Evolutionary conservation across 2,113 vertebrate species (phyloP), one percentile per base, ranked within the genome.

Genomic region (Glaucidium brasilianum): DNA sequence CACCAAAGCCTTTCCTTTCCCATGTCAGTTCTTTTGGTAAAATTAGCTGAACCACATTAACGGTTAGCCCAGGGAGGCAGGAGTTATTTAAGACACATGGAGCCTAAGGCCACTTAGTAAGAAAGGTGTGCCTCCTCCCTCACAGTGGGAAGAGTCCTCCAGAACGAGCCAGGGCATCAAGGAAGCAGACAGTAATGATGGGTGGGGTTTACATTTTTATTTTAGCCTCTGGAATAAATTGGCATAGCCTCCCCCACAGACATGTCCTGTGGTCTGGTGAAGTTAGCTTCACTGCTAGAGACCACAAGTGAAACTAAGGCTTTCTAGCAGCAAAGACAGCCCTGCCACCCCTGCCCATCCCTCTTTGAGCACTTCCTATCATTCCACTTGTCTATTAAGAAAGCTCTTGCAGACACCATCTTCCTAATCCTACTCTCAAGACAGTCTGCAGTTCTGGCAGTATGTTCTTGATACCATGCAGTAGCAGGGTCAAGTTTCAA

Each of bases 71-170:
- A 85, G 77, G 77, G 45, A 93, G 62, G 66, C 85, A 85, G 58
- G 39, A 93, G n/a, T 94, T 92, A 71, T 37, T 94, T 95, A 97
- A 97, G 96, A 97, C 94, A 94, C 66, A 56, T 21, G 72, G 74
- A 93, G 87, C 94, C 94, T 95, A 97, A 97, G 96, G 96, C 92
- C 94, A 97, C 93, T 81, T 64, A 26, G 53, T 91, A 88, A 93
- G 77, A 68, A 86, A 92, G 87, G 66, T 32, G 66, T n/a, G 35
- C 11, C 39, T 56, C 52, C 74, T 87, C 86, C 66, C 66, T 79
- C 76, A 1, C 73, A 90, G 67, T 0, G 0, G 58, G 22, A 87
- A 60, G 79, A 89, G 58, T 56, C 74, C 84, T 85, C 74, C 2
- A 11, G 93, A 94, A 63, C 63, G 72, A 92, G 93, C 69, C 77